These are phyloP conservation scores for Aphidoletes aphidimyza DNA, from an alignment of 2,888 invertebrate species.

Conservation along the genomic window DNA sequence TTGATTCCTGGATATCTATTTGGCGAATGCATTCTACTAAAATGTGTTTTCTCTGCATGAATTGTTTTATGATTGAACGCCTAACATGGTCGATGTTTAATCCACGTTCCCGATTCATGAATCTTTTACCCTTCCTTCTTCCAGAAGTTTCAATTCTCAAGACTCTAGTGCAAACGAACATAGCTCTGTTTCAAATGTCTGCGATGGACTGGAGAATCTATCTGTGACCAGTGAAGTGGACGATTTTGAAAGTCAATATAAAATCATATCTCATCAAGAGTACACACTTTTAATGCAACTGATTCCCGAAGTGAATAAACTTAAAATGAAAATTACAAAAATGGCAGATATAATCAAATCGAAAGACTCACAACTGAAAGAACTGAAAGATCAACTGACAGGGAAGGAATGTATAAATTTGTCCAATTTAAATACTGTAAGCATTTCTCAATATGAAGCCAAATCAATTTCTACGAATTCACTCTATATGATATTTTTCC, in stretches of 20 bases:
- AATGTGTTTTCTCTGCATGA: too few species aligned
- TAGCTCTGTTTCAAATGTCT: too few species aligned
- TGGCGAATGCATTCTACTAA: too few species aligned
- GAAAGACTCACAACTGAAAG: conserved; percentile 1
- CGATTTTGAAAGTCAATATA: neutral
- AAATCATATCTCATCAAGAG: neutral
- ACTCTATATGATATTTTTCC: neutral
- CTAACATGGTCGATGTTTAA: too few species aligned
- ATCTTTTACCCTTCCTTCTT: too few species aligned
- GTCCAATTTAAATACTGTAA: conserved; percentile 3
- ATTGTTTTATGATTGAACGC: too few species aligned
- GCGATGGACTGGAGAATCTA: neutral
- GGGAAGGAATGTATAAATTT: neutral
- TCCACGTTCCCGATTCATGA: too few species aligned
- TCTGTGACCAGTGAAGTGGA: neutral
- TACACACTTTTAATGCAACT: neutral
- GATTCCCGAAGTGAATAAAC: neutral
- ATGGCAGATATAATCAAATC: neutral
- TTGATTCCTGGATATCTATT: too few species aligned
- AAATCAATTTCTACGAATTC: neutral
- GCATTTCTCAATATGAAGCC: neutral
- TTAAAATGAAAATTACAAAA: neutral
- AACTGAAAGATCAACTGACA: neutral
- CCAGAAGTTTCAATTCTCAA: too few species aligned
- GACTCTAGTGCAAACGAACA: too few species aligned